Percentiles rank a stretch among this genome's conserved stretches.
Evolutionary conservation across 2,888 invertebrate genomes (phyloP).

Genomic region (Eucera pruinosa): DNA sequence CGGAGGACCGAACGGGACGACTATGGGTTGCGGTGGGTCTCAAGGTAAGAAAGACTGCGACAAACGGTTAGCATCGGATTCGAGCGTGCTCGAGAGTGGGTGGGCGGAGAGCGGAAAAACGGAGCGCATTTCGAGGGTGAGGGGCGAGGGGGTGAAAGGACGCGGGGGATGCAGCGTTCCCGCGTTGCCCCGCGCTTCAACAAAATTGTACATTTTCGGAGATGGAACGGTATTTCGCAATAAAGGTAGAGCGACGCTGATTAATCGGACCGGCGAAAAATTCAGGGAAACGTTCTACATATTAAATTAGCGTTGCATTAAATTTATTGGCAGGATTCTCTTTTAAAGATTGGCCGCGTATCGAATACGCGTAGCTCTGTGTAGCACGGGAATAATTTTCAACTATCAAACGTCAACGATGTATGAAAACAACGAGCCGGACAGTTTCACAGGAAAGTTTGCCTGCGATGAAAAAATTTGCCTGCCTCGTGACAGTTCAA

Average conservation of each 20-base stretch:
- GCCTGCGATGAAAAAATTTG: constrained; percentile 49
- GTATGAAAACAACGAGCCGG: constrained; percentile 52
- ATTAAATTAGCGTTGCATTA: constrained; percentile 68
- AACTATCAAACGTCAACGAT: constrained; percentile 62
- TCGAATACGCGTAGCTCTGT: constrained; percentile 25
- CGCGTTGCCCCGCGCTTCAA: no score
- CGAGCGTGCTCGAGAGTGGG: no score
- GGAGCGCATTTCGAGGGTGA: no score
- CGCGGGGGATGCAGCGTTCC: no score
- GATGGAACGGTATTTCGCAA: constrained; percentile 30
- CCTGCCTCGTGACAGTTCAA: constrained; percentile 63
- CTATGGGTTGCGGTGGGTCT: constrained; percentile 80
- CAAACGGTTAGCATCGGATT: no score
- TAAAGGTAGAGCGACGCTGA: constrained; percentile 43
- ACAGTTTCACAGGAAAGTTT: constrained; percentile 54
- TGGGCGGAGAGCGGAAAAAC: no score
- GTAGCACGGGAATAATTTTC: constrained; percentile 59
- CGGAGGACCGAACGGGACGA: constrained; percentile 79
- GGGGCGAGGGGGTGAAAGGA: no score
- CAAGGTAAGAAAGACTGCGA: constrained; percentile 76
- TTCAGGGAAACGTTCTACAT: constrained; percentile 50
- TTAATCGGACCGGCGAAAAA: constrained; percentile 65
- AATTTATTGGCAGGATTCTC: constrained; percentile 63
- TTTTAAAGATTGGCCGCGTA: constrained; percentile 57
- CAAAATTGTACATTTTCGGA: constrained; percentile 1